A percentile compares a stretch with the other conserved stretches of the same genome.
Conservation (phyloP, 2,113 vertebrate species). For the Elanoides forficatus region DNA sequence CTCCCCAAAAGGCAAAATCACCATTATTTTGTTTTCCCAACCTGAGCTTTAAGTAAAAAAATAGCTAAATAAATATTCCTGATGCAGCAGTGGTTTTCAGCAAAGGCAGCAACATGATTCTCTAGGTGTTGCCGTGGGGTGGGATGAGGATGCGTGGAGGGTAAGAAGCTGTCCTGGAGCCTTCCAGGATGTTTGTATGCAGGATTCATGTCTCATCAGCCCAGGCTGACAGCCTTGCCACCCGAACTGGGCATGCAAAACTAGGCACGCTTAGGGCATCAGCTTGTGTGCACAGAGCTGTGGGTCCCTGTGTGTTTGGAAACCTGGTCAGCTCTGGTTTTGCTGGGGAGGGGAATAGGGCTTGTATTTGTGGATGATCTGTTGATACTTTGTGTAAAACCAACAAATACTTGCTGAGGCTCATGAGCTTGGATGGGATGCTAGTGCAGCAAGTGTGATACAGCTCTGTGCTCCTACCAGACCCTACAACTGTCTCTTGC, state of each 20-base stretch:
- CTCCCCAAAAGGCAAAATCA: neutral
- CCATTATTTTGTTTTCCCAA: neutral
- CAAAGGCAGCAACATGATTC: neutral
- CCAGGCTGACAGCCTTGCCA: neutral
- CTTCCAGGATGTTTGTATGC: neutral
- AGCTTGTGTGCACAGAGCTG: neutral
- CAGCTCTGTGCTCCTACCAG: neutral
- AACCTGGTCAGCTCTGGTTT: neutral
- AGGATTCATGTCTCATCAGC: neutral
- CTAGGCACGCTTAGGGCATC: neutral
- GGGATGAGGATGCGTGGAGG: neutral
- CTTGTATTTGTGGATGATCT: neutral
- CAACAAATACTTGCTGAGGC: neutral
- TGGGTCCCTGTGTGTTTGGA: neutral
- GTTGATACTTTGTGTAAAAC: neutral
- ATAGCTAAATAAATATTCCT: neutral
- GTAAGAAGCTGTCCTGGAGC: neutral
- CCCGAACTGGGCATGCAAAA: neutral
- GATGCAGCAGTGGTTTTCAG: neutral
- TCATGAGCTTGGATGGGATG: neutral
- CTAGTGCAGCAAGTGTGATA: neutral
- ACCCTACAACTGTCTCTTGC: neutral
- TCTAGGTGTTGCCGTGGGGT: neutral
- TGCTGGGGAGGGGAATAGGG: neutral
- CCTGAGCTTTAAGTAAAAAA: neutral